A percentile compares a stretch with the other conserved stretches of the same genome.
phyloP scores from a whole-genome alignment of 1,140 invertebrate genomes.

The Cotesia glomerata region DNA sequence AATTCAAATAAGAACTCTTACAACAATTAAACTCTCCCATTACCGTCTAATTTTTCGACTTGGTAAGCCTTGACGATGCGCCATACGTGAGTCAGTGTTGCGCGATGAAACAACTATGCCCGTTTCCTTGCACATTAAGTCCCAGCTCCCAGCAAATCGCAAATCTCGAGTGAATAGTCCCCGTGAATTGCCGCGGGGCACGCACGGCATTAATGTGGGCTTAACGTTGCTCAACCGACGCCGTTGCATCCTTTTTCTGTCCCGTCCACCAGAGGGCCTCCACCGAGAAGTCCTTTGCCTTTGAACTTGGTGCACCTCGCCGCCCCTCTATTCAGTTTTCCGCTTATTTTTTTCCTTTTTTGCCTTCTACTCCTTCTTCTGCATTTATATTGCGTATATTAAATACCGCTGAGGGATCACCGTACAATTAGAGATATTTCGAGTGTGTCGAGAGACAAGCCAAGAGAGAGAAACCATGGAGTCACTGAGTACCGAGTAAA shows the following conservation, averaged over 20 bases:
- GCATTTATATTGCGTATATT: neutral
- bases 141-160: conserved; percentile 48
- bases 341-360: neutral
- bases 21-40: neutral
- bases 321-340: neutral
- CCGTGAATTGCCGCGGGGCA: conserved; percentile 53
- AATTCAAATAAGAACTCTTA: no score
- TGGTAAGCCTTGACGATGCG: neutral
- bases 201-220: conserved; percentile 41
- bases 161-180: conserved; percentile 37
- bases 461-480: neutral
- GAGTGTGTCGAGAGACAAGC: conserved; percentile 8
- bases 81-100: conserved; percentile 22
- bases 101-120: conserved; percentile 41
- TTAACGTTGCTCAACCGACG: conserved; percentile 21
- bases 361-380: neutral
- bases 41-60: neutral
- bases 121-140: conserved; percentile 54
- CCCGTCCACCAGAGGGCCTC: neutral
- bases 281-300: neutral
- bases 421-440: conserved; percentile 15
- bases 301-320: neutral
- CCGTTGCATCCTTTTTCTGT: conserved; percentile 5
- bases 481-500: conserved; percentile 15
- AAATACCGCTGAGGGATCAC: neutral